phyloP scores from a whole-genome alignment of 1,140 invertebrate species.

The Chymomyza costata region DNA sequence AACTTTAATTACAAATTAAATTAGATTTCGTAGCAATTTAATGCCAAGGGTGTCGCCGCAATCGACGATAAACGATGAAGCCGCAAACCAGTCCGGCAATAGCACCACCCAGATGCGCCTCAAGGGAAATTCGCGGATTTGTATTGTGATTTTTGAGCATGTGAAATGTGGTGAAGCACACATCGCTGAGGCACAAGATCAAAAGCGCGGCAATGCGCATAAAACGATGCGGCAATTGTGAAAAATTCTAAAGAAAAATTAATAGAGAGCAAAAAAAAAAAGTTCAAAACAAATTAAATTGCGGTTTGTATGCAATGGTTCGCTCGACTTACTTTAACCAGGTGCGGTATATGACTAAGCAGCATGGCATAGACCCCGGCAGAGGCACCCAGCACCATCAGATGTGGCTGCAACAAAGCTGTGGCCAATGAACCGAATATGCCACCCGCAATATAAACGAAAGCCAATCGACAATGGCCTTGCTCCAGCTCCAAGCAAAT shows the following conservation, averaged over 20 bases:
- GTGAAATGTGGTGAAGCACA: slow-evolving; percentile 72
- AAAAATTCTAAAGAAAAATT: slow-evolving; percentile 78
- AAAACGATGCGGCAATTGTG: slow-evolving; percentile 78
- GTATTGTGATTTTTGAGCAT: slow-evolving; percentile 75
- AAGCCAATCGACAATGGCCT: slow-evolving; percentile 83
- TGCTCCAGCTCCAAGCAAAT: slow-evolving; percentile 88
- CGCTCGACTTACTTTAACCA: slow-evolving; percentile 84
- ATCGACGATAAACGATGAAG: slow-evolving; percentile 81
- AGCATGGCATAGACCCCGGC: slow-evolving; percentile 96
- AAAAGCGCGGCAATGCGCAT: slow-evolving; percentile 78
- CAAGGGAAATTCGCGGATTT: slow-evolving; percentile 82
- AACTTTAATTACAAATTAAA: too few species aligned
- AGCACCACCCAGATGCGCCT: slow-evolving; percentile 87
- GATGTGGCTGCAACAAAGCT: slow-evolving; percentile 85
- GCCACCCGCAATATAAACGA: slow-evolving; percentile 83
- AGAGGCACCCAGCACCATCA: slow-evolving; percentile 91
- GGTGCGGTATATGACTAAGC: slow-evolving; percentile 92
- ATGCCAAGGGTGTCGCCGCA: not conserved
- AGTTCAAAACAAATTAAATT: slow-evolving; percentile 42
- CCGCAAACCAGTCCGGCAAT: slow-evolving; percentile 87
- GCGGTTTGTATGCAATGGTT: slow-evolving; percentile 33
- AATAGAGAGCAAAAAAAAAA: slow-evolving; percentile 23
- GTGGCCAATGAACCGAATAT: slow-evolving; percentile 84
- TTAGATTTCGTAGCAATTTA: not conserved
- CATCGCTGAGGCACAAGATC: slow-evolving; percentile 79